Percentiles rank a stretch among this genome's conserved stretches.
Conservation (phyloP, 2,113 vertebrate genomes). For the Chunga burmeisteri region DNA sequence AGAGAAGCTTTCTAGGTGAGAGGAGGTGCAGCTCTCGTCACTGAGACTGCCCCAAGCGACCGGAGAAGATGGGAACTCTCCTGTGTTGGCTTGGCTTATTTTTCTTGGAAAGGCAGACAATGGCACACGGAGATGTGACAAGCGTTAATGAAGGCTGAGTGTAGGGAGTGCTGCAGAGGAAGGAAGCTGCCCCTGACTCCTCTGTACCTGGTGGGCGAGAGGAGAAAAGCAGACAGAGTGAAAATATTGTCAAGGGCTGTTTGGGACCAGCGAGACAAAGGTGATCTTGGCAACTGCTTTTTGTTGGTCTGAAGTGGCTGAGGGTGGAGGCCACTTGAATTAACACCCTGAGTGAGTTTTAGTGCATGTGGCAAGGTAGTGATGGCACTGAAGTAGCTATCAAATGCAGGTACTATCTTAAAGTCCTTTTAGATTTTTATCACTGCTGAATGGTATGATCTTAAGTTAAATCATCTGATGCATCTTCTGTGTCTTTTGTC, state of each 20-base stretch:
- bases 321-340: neutral
- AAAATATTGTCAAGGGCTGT: neutral
- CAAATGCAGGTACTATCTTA: neutral
- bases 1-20: neutral
- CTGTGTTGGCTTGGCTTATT: neutral
- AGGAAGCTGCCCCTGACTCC: neutral
- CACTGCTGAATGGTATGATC: neutral
- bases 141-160: neutral
- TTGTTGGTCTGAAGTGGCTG: neutral
- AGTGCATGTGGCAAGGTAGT: neutral
- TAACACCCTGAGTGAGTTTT: neutral
- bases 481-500: neutral
- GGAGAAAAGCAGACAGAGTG: neutral
- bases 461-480: neutral
- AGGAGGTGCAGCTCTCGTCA: neutral
- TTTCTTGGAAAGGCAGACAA: neutral
- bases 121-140: neutral
- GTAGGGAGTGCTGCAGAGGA: neutral
- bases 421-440: neutral
- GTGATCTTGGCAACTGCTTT: neutral
- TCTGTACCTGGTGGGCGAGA: neutral
- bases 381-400: neutral
- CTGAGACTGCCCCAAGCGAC: neutral
- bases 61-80: neutral
- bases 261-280: neutral